Conservation (phyloP, 1,140 invertebrate species). For the Drosophila sucinea region DNA sequence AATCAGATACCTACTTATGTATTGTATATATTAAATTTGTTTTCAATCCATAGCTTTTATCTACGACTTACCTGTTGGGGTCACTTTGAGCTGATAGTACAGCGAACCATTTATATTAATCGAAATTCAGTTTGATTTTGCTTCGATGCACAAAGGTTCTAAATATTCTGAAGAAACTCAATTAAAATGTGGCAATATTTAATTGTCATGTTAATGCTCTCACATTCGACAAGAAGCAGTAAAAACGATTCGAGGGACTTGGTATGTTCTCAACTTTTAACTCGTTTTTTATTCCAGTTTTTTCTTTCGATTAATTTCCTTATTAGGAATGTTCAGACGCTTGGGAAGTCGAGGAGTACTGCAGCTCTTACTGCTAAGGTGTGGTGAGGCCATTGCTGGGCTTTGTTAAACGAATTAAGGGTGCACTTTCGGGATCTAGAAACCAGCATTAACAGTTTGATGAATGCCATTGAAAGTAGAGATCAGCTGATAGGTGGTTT, state of each 20-base stretch:
- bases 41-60: too few species aligned
- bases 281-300: not conserved
- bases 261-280: not conserved
- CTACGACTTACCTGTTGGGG: too few species aligned
- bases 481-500: not conserved
- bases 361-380: not conserved
- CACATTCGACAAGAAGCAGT: not conserved
- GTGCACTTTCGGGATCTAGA: not conserved
- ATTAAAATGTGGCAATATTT: not conserved
- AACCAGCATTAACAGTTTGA: not conserved
- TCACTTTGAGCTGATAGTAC: too few species aligned
- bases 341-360: not conserved
- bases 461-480: not conserved
- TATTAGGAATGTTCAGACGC: not conserved
- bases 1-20: too few species aligned
- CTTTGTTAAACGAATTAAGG: not conserved
- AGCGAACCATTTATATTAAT: too few species aligned
- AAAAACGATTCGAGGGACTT: not conserved
- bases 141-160: not conserved
- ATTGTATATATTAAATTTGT: too few species aligned
- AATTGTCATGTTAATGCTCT: not conserved
- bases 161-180: too few species aligned
- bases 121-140: not conserved
- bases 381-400: not conserved
- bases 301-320: not conserved